Percentiles rank a stretch among this genome's conserved stretches.
phyloP scores from a whole-genome alignment of 2,888 invertebrate genomes.

The Hylaea fasciaria region DNA sequence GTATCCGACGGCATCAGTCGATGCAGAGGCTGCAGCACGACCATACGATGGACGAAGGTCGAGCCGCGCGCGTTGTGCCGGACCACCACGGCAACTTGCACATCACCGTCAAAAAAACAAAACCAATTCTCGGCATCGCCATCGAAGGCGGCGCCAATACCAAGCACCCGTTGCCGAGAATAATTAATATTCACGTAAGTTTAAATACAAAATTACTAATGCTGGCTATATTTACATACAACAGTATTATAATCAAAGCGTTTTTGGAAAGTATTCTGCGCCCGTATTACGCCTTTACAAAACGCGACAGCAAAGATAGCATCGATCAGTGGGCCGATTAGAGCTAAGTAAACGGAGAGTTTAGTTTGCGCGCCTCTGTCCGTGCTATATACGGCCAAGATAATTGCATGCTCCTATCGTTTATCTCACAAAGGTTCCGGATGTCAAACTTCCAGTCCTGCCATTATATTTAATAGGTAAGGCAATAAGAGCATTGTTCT shows the following conservation, averaged over 20 bases:
- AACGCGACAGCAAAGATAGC: slow-evolving; percentile 31
- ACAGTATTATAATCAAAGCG: no score
- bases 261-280: no score
- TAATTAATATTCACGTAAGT: slow-evolving; percentile 98
- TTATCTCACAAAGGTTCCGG: slow-evolving; percentile 38
- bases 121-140: slow-evolving; percentile 97
- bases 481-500: slow-evolving; percentile 34
- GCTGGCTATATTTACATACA: neutral
- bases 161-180: slow-evolving; percentile 96
- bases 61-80: slow-evolving; percentile 88
- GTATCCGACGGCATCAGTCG: slow-evolving; percentile 90
- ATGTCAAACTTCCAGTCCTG: slow-evolving; percentile 38
- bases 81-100: slow-evolving; percentile 95
- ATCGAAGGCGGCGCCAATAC: slow-evolving; percentile 99
- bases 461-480: slow-evolving; percentile 39
- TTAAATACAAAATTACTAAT: neutral
- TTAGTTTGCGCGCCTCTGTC: slow-evolving; percentile 31
- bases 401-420: slow-evolving; percentile 40
- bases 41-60: slow-evolving; percentile 79
- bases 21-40: slow-evolving; percentile 90
- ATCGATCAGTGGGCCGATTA: slow-evolving; percentile 32
- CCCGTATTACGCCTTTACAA: slow-evolving; percentile 18
- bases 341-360: slow-evolving; percentile 29
- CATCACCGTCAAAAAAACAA: slow-evolving; percentile 96
- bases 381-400: slow-evolving; percentile 36